Evolutionary conservation across 2,888 invertebrate genomes (phyloP), one percentile per base, ranked within the genome.

Genomic region (Acanthoscelides obtectus): DNA sequence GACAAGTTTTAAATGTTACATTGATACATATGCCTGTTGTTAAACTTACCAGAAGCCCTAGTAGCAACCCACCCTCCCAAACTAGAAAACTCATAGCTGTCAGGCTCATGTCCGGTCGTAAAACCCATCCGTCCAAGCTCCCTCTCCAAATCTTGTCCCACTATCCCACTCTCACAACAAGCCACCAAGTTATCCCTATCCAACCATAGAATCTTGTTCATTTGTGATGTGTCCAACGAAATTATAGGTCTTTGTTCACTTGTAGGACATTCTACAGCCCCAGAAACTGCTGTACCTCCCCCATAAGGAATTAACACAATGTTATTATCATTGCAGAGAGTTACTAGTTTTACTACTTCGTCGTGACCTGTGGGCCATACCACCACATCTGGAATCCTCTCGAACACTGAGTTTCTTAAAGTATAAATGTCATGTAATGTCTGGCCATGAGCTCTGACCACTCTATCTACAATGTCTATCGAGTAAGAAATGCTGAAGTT

Each of bases 81-180:
- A 19, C 95, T 94, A 0, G 95, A 95, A 87, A 99, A 99, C 86
- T 99, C 99, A 85, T 96, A 97, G 0, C 98, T 98, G 83, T 99
- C 99, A 0, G 99, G 99, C 83, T 99, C 99, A 84, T 99, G 98
- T 0, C 99, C 99, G 0, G 94, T 92, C 0, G 97, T 98, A 80
- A 90, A 92, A 0, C 96, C 96, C 25, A 91, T 87, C 19, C 90
- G 87, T 19, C 90, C 89, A 80, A 98, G 87, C 85, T 94, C 92
- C 0, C 94, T 88, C 84, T 99, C 98, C 78, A 99, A 86, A 85
- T 98, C 98, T 84, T 98, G 98, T 0, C 98, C 98, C 45, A 98
- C 90, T 76, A 98, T 95, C 6, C 98, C 98, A 69, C 96, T 89
- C 87, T 99, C 94, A 81, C 93, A 91, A 81, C 94, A 92, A 1